Evolutionary conservation across 2,888 invertebrate species (phyloP).

Genomic region (Anthophora plumipes): DNA sequence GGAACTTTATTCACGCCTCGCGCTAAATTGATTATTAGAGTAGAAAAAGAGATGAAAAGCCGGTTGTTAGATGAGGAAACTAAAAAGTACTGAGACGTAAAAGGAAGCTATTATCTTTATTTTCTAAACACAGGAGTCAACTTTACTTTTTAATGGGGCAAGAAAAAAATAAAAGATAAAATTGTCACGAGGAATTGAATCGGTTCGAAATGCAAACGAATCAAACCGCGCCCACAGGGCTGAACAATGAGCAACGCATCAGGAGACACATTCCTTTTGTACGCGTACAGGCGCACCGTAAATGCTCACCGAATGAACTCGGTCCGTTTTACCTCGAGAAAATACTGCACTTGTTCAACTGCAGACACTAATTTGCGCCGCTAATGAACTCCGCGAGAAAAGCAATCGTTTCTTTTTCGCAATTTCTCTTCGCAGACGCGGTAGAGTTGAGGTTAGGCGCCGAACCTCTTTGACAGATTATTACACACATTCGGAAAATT

Average conservation of each 20-base stretch:
- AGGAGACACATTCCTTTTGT: conserved; percentile 52
- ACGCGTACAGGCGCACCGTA: conserved; percentile 40
- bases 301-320: conserved; percentile 32
- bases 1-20: neutral
- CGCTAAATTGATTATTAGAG: neutral
- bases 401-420: conserved; percentile 25
- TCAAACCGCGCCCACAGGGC: conserved; percentile 31
- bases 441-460: neutral
- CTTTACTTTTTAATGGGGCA: too few species aligned
- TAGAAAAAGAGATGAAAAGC: neutral
- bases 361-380: conserved; percentile 66
- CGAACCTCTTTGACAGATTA: neutral
- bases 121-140: neutral
- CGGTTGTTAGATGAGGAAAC: neutral
- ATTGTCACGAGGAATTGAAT: neutral
- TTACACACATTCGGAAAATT: neutral
- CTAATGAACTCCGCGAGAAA: conserved; percentile 66
- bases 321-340: conserved; percentile 38
- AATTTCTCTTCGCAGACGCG: conserved; percentile 13
- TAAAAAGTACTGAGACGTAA: neutral
- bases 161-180: neutral
- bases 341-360: conserved; percentile 56
- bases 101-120: neutral
- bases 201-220: conserved; percentile 5
- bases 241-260: conserved; percentile 41